Evolutionary conservation across 2,797 vertebrate genomes (phyloP), one percentile per base, ranked within the genome.

Genomic region (Babyrousa celebensis): DNA sequence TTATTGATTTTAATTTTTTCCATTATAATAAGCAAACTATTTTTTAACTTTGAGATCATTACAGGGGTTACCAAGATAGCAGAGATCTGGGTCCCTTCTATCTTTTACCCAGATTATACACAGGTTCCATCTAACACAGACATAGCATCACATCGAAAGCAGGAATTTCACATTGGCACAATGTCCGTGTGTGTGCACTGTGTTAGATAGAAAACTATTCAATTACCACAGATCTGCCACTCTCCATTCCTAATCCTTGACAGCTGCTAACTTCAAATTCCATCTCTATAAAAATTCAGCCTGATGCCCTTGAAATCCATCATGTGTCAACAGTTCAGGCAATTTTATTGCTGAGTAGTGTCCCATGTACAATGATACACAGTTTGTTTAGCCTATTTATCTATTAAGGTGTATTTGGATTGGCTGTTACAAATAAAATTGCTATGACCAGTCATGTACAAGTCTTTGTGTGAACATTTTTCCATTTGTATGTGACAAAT

Each of bases 401-500:
- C 12, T 27, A 21, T 6, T 83, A n/a, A 84, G 20, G 65, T 1
- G 43, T 12, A 70, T 54, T 65, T 67, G 43, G 23, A 17, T 25
- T 86, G 27, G 27, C 54, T 72, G 62, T 79, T 75, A 36, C 20
- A 79, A 68, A 43, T 29, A 84, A 72, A 40, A 15, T 83, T 52
- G 71, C 29, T 87, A 23, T 54, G 48, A n/a, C 74, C 5, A 79
- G n/a, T 79, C 32, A 27, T 32, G 3, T 18, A 40, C 18, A 52
- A 25, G 74, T 36, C 74, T 91, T 91, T 63, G 18, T 32, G 29
- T 11, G 32, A 71, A 32, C 27, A 43, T 60, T 43, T 32, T 87
- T 92, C 89, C 23, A 84, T 87, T 91, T 91, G 25, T 77, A n/a
- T 65, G 20, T n/a, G 25, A 52, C 17, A 85, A 68, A 80, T 94